phyloP scores from a whole-genome alignment of 2,888 invertebrate genomes.

The Drosophila rellima region DNA sequence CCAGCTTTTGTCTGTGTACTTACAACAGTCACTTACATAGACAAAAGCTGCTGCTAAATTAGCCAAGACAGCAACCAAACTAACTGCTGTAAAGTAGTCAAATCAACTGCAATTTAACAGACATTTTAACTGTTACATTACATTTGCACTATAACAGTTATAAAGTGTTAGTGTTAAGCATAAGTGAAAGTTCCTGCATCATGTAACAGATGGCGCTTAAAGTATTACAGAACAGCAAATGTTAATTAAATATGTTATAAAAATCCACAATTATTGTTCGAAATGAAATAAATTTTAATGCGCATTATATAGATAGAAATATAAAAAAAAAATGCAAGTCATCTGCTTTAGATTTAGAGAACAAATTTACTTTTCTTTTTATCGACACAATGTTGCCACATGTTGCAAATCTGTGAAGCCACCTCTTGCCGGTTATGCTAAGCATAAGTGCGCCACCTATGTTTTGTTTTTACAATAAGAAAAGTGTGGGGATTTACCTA shows the following conservation, averaged over 20 bases:
- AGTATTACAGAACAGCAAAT: not conserved
- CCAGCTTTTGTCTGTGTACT: not conserved
- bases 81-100: not conserved
- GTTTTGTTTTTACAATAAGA: not conserved
- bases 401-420: too few relatives aligned
- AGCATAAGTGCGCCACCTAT: not conserved
- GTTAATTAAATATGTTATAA: not conserved
- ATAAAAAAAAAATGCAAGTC: too few relatives aligned
- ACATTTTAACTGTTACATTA: not conserved
- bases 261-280: not conserved
- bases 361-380: too few relatives aligned
- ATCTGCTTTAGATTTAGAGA: too few relatives aligned
- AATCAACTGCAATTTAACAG: slow-evolving; percentile 5
- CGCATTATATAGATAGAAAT: too few relatives aligned
- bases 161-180: not conserved
- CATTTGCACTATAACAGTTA: not conserved
- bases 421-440: not conserved
- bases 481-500: not conserved
- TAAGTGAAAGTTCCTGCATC: not conserved
- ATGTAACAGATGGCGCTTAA: slow-evolving; percentile 29
- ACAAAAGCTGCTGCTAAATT: not conserved
- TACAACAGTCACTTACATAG: not conserved
- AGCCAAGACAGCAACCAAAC: slow-evolving; percentile 13
- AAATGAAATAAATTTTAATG: too few relatives aligned
- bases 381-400: not conserved